Base-by-base conservation (phyloP, 2,113 vertebrate species). In the Bubalus kerabau region DNA sequence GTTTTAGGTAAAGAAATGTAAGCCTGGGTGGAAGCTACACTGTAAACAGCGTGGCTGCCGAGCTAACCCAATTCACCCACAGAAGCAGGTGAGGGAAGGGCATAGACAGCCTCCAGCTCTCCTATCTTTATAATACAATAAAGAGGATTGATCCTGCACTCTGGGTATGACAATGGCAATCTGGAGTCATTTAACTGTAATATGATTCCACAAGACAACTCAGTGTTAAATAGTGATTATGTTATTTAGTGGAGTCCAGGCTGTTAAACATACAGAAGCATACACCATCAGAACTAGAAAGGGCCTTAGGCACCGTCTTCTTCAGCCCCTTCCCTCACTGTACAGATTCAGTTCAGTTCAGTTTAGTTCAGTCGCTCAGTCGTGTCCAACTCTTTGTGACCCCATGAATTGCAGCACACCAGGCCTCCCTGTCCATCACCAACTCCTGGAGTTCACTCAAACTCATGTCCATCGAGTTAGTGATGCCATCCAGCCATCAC, bases 141-240 rank as follows among this genome's bases (percentile, higher is more conserved):
- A 84, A 86, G 48, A 57, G 26, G 92, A 91, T 62, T 1, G 3
- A 95, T 48, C 59, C 62, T 50, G 67, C 7, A 32, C 14, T 64
- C n/a, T 17, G 60, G 62, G 48, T 94, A 67, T 82, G 82, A 93
- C 57, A 0, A 3, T 6, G 19, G 13, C 13, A 87, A 56, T 91
- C 5, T n/a, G 48, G 59, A 94, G 46, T n/a, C 56, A 92, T 59
- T 87, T 87, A 87, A 57, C 62, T 95, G 71, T 71, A 86, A 40
- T 54, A 83, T 14, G 60, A 52, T 21, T 21, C 83, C n/a, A 24
- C 23, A 7, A 36, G 78, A 84, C 6, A 89, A 57, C 0, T n/a
- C 30, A 62, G 87, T 32, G 57, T 30, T 54, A 56, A 62, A 48
- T 1, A 50, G 14, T 4, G 5, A 84, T 21, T 76, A 24, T 3